Evolutionary conservation across 1,140 invertebrate species (phyloP).

Genomic region (Tetranychus cinnabarinus): DNA sequence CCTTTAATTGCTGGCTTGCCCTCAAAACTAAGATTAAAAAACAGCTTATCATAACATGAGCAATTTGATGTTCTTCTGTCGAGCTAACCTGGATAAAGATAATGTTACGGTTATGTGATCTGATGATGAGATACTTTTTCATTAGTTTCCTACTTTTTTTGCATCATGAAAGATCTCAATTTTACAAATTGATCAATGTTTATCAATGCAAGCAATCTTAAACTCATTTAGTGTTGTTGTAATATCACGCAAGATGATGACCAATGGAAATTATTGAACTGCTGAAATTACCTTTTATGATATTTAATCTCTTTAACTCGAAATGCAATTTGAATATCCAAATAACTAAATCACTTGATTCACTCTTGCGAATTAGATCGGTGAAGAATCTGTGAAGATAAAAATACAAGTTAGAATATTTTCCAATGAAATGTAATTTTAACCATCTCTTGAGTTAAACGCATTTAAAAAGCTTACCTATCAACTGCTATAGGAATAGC

Average conservation of each 20-base stretch:
- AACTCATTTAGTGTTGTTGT: too few species aligned
- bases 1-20: not conserved
- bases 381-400: not conserved
- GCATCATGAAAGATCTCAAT: too few species aligned
- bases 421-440: not conserved
- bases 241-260: too few species aligned
- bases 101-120: too few species aligned
- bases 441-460: not conserved
- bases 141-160: too few species aligned
- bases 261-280: too few species aligned
- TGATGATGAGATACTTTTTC: too few species aligned
- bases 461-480: not conserved
- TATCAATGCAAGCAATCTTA: too few species aligned
- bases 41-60: too few species aligned
- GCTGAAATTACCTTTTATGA: not conserved
- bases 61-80: too few species aligned
- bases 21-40: not conserved
- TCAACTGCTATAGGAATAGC: not conserved
- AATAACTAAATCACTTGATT: not conserved
- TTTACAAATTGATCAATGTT: too few species aligned
- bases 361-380: not conserved
- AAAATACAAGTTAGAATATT: not conserved
- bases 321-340: not conserved
- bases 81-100: too few species aligned
- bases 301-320: conserved; percentile 1